Conservation (phyloP, 2,797 vertebrate genomes). For the Clarias platycephalus region DNA sequence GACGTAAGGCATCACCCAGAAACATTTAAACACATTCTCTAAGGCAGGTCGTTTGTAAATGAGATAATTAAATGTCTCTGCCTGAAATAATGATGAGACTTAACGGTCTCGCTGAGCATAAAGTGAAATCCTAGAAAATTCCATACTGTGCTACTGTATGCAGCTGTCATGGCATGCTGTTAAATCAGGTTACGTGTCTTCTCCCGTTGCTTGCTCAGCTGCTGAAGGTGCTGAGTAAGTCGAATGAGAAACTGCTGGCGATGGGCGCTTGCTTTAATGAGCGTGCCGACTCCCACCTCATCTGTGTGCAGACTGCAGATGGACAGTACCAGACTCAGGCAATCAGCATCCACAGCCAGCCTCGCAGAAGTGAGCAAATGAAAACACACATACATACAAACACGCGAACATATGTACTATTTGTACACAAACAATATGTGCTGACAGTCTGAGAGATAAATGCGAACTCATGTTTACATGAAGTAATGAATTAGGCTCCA, state of each 20-base stretch:
- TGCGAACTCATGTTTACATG: background rate
- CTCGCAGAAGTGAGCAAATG: constrained; percentile 83
- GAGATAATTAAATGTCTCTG: background rate
- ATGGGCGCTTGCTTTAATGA: constrained; percentile 95
- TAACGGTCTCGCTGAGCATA: background rate
- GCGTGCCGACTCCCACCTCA: constrained; percentile 94
- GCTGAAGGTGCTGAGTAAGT: constrained; percentile 97
- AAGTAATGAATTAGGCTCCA: background rate
- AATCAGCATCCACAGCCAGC: constrained; percentile 98
- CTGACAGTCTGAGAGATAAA: background rate
- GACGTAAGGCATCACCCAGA: constrained; percentile 75
- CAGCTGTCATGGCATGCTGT: constrained; percentile 15
- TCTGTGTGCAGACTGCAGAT: constrained; percentile 94
- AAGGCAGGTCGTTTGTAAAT: background rate
- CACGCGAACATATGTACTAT: constrained; percentile 6
- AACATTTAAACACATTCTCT: background rate
- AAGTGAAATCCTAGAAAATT: background rate
- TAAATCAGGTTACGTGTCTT: constrained; percentile 19
- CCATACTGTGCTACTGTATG: background rate
- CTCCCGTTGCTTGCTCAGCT: constrained; percentile 74
- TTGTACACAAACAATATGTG: background rate
- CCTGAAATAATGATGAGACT: background rate
- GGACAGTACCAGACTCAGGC: constrained; percentile 98
- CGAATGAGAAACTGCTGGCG: constrained; percentile 95
- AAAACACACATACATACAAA: constrained; percentile 12